Conservation (phyloP, 2,113 vertebrate genomes). For the Scatophagus argus region DNA sequence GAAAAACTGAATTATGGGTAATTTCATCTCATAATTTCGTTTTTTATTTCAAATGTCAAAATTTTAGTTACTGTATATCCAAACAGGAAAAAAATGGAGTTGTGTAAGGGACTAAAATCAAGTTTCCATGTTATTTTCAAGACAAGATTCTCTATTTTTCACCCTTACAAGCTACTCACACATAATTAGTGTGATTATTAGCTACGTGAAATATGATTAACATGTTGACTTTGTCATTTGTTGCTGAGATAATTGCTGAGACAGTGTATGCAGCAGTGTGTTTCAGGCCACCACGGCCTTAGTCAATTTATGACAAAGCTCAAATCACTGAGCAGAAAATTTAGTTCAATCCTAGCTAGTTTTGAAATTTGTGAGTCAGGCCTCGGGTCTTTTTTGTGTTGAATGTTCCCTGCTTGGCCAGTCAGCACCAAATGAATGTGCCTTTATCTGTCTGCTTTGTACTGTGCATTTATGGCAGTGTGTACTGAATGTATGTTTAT, state of each 20-base stretch:
- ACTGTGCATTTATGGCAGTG: constrained; percentile 17
- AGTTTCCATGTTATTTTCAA: not conserved
- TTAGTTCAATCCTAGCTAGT: not conserved
- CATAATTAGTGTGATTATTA: not conserved
- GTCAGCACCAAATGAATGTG: constrained; percentile 22
- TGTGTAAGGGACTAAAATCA: not conserved
- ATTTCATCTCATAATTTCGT: too few relatives aligned
- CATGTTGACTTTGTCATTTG: constrained; percentile 20
- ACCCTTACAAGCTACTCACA: not conserved
- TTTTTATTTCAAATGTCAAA: too few relatives aligned
- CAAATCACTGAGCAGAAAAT: constrained; percentile 28
- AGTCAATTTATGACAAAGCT: constrained; percentile 38
- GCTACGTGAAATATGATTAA: constrained; percentile 11
- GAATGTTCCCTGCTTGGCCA: constrained; percentile 22
- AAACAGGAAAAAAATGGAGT: too few relatives aligned
- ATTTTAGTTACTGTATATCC: too few relatives aligned
- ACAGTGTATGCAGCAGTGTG: constrained; percentile 14
- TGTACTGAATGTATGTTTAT: constrained; percentile 25
- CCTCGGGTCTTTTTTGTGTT: constrained; percentile 10
- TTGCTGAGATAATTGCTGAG: constrained; percentile 7
- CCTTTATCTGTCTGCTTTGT: constrained; percentile 33
- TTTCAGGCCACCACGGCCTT: constrained; percentile 28
- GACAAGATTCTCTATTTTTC: not conserved
- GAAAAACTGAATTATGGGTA: too few relatives aligned
- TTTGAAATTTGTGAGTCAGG: constrained; percentile 17